phyloP scores from a whole-genome alignment of 2,888 invertebrate genomes.

The Temnothorax rugatulus region DNA sequence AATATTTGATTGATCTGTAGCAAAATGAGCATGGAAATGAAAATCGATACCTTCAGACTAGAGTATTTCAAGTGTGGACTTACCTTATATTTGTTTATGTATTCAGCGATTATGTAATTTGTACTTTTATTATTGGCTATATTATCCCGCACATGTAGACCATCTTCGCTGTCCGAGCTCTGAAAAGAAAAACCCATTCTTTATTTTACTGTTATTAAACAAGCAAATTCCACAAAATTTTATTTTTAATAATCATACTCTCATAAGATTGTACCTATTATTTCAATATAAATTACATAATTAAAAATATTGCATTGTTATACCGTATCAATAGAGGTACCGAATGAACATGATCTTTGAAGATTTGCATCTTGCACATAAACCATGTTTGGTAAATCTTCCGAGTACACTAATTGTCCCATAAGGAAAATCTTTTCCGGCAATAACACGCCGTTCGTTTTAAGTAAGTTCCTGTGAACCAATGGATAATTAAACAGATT shows the following conservation, averaged over 20 bases:
- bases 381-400: conserved; percentile 88
- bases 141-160: conserved; percentile 19
- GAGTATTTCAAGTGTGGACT: conserved; percentile 53
- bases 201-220: not conserved
- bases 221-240: not conserved
- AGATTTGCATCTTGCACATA: conserved; percentile 88
- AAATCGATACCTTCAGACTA: not conserved
- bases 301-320: conserved; percentile 14
- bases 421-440: conserved; percentile 87
- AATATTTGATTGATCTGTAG: conserved; percentile 79
- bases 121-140: conserved; percentile 46
- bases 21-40: conserved; percentile 13
- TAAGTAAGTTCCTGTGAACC: conserved; percentile 84
- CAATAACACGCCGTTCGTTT: conserved; percentile 86
- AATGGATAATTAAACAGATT: conserved; percentile 61
- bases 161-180: conserved; percentile 48
- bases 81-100: conserved; percentile 89
- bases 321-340: conserved; percentile 63
- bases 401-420: conserved; percentile 88
- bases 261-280: not conserved
- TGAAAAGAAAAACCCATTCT: conserved; percentile 31
- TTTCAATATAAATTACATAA: conserved; percentile 10
- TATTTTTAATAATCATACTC: conserved; percentile 32
- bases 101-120: conserved; percentile 87
- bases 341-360: conserved; percentile 74